Conservation (phyloP, 2,888 invertebrate species). For the Agrochola circellaris region DNA sequence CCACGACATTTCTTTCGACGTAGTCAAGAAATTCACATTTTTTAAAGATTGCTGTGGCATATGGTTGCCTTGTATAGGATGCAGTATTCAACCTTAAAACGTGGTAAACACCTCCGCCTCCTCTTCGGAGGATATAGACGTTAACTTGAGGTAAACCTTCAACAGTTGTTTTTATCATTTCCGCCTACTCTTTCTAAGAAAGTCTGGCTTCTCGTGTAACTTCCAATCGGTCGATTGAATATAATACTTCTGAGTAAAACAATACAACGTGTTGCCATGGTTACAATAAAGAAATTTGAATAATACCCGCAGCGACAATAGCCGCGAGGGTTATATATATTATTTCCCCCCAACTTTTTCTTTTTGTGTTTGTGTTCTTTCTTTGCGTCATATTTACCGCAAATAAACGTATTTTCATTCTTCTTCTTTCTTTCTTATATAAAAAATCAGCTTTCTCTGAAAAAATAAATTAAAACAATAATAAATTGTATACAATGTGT, state of each 20-base stretch:
- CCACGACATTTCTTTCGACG: background rate
- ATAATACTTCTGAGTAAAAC: constrained; percentile 37
- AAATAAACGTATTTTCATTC: too few species aligned
- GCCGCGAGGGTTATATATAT: background rate
- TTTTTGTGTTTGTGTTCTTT: too few species aligned
- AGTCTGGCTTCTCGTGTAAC: constrained; percentile 2
- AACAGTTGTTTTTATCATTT: background rate
- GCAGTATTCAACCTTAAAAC: background rate
- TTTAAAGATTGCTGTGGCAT: too few species aligned
- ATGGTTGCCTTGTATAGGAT: background rate
- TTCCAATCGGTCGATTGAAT: constrained; percentile 1
- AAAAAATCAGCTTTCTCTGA: too few species aligned
- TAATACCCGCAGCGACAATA: background rate
- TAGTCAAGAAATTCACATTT: background rate
- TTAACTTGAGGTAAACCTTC: background rate
- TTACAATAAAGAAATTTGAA: constrained; percentile 8
- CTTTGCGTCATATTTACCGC: too few species aligned
- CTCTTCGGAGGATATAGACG: too few species aligned
- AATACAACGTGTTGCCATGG: constrained; percentile 20
- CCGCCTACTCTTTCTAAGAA: background rate
- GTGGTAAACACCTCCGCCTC: too few species aligned
- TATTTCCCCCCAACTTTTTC: too few species aligned
- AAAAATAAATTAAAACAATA: background rate
- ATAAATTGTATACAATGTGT: background rate
- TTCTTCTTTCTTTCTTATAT: too few species aligned